Base-by-base conservation (phyloP, 2,113 vertebrate genomes). In the Procavia capensis region DNA sequence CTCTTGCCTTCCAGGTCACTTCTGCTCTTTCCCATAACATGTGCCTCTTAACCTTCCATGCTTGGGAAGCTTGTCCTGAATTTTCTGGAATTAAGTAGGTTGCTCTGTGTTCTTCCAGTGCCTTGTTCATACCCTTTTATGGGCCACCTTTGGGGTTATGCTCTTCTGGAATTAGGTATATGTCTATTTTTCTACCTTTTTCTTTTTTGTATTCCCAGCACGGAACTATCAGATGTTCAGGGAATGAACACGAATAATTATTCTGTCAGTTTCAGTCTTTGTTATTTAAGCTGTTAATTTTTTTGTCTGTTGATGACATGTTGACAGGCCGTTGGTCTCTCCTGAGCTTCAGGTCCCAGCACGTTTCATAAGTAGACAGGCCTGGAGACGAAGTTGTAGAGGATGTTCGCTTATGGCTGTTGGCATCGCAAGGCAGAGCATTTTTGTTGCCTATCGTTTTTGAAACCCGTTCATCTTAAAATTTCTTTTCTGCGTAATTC, bases 201-300 rank as follows among this genome's bases (percentile, higher is more conserved):
- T 47, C 43, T 57, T 45, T 43, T 45, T 54, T 17, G 64, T 59
- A 14, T 93, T 22, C 43, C 9, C 81, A 36, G 61, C 17, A 17
- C 45, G 66, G 41, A 85, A 25, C 47, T 92, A 17, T 75, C 45
- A 59, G 9, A 47, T 78, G 36, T 68, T 87, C 9, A 24, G 13
- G 66, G 29, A 80, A 43, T 66, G 61, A 72, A 39, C 36, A 5
- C 41, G n/a, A 94, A 31, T 84, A 25, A 75, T 45, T 61, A 57
- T 31, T 64, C n/a, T 72, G 34, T 91, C 76, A 89, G 59, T 93
- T 90, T 88, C 95, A 25, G 19, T 66, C 19, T 50, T 41, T 89
- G 13, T 86, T 74, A 68, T 66, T 79, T 86, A 50, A 3, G 25
- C 47, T 25, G 13, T 74, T 88, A 29, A n/a, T 22, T 17, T 43